These are phyloP conservation scores for Corythoichthys intestinalis DNA, from an alignment of 2,113 vertebrate species.

Conservation along the genomic window DNA sequence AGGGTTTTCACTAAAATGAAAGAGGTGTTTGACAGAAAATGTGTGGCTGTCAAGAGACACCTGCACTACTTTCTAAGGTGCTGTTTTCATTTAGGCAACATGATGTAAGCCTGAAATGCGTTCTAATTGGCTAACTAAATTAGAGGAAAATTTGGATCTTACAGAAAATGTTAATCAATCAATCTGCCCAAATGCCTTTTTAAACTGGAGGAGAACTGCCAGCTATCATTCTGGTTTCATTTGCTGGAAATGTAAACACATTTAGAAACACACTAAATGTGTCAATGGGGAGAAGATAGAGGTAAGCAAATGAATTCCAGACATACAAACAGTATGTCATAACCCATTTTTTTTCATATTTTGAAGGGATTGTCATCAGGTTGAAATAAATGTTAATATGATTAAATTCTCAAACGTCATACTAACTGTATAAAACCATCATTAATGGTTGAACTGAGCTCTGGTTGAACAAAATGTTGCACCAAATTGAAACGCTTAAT, in stretches of 20 bases:
- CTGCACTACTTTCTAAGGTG: conserved; percentile 4
- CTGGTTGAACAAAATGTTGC: conserved; percentile 10
- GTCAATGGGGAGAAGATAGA: neutral
- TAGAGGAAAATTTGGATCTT: neutral
- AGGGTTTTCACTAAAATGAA: conserved; percentile 50
- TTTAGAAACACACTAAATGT: neutral
- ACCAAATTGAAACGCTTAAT: conserved; percentile 27
- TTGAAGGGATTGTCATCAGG: neutral
- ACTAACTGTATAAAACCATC: neutral
- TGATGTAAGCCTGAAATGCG: neutral
- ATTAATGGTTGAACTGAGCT: conserved; percentile 34
- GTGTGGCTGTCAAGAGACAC: conserved; percentile 62
- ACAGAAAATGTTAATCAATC: conserved; percentile 3
- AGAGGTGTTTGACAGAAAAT: conserved; percentile 51
- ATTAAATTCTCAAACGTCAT: conserved; percentile 2
- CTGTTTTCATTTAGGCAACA: neutral
- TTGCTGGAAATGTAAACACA: conserved; percentile 2
- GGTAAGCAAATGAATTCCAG: neutral
- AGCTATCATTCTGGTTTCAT: conserved; percentile 30
- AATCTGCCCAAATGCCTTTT: conserved; percentile 22
- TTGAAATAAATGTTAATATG: neutral
- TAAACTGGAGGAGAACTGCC: conserved; percentile 74
- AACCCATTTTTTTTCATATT: neutral
- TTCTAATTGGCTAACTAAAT: conserved; percentile 22
- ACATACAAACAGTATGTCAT: neutral